Base-by-base conservation (phyloP, 2,113 vertebrate genomes). In the Thamnaconus septentrionalis region DNA sequence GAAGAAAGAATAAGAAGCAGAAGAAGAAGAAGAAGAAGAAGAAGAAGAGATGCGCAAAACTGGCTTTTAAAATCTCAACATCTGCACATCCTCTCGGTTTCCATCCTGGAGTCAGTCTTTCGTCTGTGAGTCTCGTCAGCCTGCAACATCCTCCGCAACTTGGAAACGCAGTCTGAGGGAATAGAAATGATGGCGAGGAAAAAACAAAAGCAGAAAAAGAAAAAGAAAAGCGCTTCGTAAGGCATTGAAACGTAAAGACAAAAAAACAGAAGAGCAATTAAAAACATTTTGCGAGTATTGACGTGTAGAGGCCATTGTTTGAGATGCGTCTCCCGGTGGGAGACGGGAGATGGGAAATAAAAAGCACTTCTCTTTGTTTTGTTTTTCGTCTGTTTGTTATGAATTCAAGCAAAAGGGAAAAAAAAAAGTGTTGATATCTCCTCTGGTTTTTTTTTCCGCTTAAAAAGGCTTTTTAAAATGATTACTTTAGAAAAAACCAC, bases 391-490 rank as follows among this genome's bases (percentile, higher is more conserved):
- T 87, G 41, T 84, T 82, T 85, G 74, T 91, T 88, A 85, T 89
- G 89, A 91, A 90, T 87, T 87, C 78, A 82, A 91, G 87, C 18
- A 31, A 31, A 31, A 31, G 18, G 18, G 18, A 2, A 31, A 88
- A 91, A 89, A 89, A 86, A 85, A 80, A 69, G 74, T 78, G 85
- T 90, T 76, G 79, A 84, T 85, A 87, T 90, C 78, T 86, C 80
- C 78, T 79, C 77, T 85, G 85, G 18, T 31, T 31, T 31, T 31
- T 31, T 31, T 31, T 31, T 91, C 82, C 87, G 87, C 87, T 87
- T 91, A 92, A 90, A 93, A 93, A 92, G 87, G 89, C 89, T 91
- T 92, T 31, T 93, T 88, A 90, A 91, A 92, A 90, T 88, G 80
- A 91, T 91, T 89, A 84, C 88, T 91, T 91, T 89, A 90, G 88